Percentiles rank a stretch among this genome's conserved stretches.
phyloP scores from a whole-genome alignment of 2,888 invertebrate species.

The Colostygia pectinataria region DNA sequence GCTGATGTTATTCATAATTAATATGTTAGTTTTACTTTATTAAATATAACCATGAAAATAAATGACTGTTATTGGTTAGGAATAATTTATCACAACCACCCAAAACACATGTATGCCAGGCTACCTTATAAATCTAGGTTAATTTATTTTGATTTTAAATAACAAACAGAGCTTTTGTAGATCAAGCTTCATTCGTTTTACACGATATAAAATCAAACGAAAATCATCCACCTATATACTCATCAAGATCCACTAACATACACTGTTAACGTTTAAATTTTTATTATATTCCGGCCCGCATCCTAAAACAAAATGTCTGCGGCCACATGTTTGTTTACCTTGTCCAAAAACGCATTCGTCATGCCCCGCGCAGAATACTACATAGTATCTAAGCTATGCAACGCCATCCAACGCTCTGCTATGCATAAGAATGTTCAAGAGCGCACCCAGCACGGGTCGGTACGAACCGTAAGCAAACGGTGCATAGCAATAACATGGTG shows the following conservation, averaged over 20 bases:
- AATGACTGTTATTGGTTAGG: too few species aligned
- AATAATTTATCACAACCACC: too few species aligned
- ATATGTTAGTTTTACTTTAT: too few species aligned
- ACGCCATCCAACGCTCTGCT: neutral
- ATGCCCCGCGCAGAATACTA: slow-evolving; percentile 32
- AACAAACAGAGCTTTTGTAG: too few species aligned
- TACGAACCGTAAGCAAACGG: neutral
- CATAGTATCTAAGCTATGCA: neutral
- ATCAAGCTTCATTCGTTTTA: too few species aligned
- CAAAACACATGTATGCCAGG: too few species aligned
- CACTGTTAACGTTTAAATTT: slow-evolving; percentile 52
- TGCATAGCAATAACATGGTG: too few species aligned
- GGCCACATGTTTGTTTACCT: slow-evolving; percentile 64
- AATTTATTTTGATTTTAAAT: too few species aligned
- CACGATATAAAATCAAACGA: too few species aligned
- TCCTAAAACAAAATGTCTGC: slow-evolving; percentile 47
- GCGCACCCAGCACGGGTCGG: neutral
- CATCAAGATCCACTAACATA: slow-evolving; percentile 19
- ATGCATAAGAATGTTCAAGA: neutral
- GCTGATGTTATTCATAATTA: too few species aligned
- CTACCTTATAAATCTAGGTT: too few species aligned
- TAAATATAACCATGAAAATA: too few species aligned
- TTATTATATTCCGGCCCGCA: slow-evolving; percentile 56
- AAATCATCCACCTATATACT: neutral
- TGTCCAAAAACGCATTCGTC: slow-evolving; percentile 60